Evolutionary conservation across 2,888 invertebrate species (phyloP), one percentile per base, ranked within the genome.

Genomic region (Nematopogon swammerdamellus): DNA sequence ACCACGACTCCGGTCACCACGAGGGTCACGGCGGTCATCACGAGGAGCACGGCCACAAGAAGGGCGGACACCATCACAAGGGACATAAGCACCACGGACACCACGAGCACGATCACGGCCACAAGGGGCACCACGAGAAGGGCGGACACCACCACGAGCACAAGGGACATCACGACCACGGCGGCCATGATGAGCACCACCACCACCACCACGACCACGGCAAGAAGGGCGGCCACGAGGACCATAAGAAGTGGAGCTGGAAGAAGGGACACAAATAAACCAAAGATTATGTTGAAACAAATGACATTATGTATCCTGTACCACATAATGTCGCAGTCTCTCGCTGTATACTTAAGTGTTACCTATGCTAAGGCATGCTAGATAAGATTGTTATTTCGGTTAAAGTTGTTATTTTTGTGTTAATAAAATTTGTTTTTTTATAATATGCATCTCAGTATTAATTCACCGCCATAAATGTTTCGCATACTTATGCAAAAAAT

Each of bases 101-200:
- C 59, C 89, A 91, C 60, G 85, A 89, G 58, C 89, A 88, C 60
- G 85, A 91, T 58, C 86, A 90, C 59, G 91, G 90, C 55, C 91
- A 92, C 75, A 89, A 91, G 68, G 91, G 91, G 2, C 86, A 88
- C 60, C 85, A 88, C 60, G 87, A 90, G 63, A 88, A 92, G 68
- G 92, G 92, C 36, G 85, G 87, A 57, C 90, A 92, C 64, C 85
- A 89, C 63, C 86, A 91, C 61, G 88, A 90, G 47, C 86, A 91
- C 60, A 86, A 88, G 60, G 91, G 89, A 11, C 90, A 91, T 68
- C 89, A 91, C 65, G 86, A 86, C 53, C 86, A 87, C 54, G 88
- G 85, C 36, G 91, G 91, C 36, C 89, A 91, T 60, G 86, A 90
- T 53, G 86, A 88, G 56, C 89, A 91, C 60, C 86, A 89, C 68